Evolutionary conservation across 2,888 invertebrate species (phyloP), one percentile per base, ranked within the genome.

Genomic region (Zaprionus bogoriensis): DNA sequence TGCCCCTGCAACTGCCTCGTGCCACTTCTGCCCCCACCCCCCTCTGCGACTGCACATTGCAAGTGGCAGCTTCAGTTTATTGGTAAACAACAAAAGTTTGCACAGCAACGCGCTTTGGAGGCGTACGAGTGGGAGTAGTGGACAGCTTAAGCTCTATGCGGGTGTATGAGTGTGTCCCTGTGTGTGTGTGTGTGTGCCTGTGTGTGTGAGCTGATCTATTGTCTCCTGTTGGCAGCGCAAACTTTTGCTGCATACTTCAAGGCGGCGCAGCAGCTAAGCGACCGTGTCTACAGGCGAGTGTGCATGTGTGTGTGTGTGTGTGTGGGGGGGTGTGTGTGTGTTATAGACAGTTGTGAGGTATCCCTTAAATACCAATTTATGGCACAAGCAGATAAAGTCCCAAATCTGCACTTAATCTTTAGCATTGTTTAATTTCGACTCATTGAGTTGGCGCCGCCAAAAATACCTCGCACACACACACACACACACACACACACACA

Each of bases 331-430:
- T 61, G 45, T 61, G 53, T 58, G 59, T 65, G 66, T 80, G 64
- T 46, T 79, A 69, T 84, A 77, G 87, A 82, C 85, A 77, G 72
- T 84, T 82, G 77, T 87, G 84, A 80, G 89, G 88, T 86, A 89
- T 89, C 89, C 80, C 88, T 81, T 89, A 89, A 89, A 89, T 88
- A 88, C 89, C 89, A 89, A 89, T 89, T 89, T 89, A 89, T 89
- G 89, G 89, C 89, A 87, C 87, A 88, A 86, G 86, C 89, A 89
- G 88, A 88, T 89, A 89, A 89, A 89, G 88, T 89, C 88, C 89
- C 87, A 89, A 89, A 89, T 89, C 90, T 89, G 87, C 85, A 88
- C 88, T 89, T 89, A 89, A 89, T 89, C 90, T 89, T 89, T 88
- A 88, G 88, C 87, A 89, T 89, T 89, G 89, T 89, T 88, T 89